Conservation (phyloP, 2,113 vertebrate genomes). For the Actinemys pallida region DNA sequence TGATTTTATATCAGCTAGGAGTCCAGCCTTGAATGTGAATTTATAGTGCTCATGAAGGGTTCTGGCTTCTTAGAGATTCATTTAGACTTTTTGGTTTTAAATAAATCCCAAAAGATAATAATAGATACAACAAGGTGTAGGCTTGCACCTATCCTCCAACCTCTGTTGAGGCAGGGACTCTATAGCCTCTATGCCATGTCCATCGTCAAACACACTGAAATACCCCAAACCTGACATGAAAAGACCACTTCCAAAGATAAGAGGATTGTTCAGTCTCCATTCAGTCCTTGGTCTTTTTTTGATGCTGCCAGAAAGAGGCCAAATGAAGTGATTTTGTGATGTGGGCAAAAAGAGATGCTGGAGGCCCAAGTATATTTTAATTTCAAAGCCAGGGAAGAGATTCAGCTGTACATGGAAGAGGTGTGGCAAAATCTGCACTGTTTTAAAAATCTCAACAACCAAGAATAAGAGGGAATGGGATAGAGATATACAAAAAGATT, state of each 20-base stretch:
- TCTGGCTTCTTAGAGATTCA: neutral
- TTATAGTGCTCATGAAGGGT: neutral
- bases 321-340: neutral
- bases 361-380: neutral
- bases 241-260: neutral
- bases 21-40: neutral
- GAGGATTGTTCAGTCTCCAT: neutral
- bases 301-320: neutral
- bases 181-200: fast-evolving
- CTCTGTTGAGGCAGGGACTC: neutral
- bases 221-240: neutral
- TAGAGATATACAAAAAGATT: neutral
- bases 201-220: neutral
- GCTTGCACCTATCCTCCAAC: neutral
- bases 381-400: neutral
- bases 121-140: neutral
- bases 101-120: neutral
- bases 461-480: neutral
- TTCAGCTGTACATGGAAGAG: neutral
- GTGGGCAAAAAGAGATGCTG: neutral
- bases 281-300: neutral
- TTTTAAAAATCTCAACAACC: neutral
- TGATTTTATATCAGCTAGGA: neutral
- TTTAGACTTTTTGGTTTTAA: neutral
- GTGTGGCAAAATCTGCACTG: neutral